These are phyloP conservation scores for Hepsetus odoe DNA, from an alignment of 2,113 vertebrate species.

Conservation along the genomic window DNA sequence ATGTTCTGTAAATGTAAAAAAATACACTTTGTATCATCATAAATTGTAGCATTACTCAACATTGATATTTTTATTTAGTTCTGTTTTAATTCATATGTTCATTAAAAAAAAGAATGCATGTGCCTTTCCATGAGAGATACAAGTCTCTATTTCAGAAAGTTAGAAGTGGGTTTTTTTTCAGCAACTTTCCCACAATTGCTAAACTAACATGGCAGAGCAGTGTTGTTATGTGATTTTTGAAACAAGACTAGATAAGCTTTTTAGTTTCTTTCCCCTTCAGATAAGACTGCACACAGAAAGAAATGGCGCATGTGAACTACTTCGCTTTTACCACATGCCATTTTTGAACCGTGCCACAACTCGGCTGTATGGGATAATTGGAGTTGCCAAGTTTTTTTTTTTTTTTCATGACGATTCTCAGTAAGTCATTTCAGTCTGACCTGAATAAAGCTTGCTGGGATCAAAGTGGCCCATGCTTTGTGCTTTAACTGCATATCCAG, in stretches of 20 bases:
- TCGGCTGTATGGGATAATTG: slow-evolving; percentile 29
- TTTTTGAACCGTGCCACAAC: slow-evolving; percentile 26
- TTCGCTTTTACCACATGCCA: background rate
- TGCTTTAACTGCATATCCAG: slow-evolving; percentile 48
- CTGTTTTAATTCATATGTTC: too few relatives aligned
- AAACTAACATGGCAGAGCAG: background rate
- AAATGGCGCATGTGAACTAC: slow-evolving; percentile 9
- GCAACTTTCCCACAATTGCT: background rate
- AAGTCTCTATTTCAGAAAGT: background rate
- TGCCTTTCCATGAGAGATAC: background rate
- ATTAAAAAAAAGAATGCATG: background rate
- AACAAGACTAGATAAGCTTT: background rate
- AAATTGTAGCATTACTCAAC: too few relatives aligned
- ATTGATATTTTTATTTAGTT: too few relatives aligned
- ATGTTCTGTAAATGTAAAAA: too few relatives aligned
- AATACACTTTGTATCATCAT: too few relatives aligned
- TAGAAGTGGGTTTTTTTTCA: background rate
- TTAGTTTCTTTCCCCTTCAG: slow-evolving; percentile 16
- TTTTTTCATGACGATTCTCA: slow-evolving; percentile 38
- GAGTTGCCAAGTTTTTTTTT: slow-evolving; percentile 30
- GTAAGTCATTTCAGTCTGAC: slow-evolving; percentile 42
- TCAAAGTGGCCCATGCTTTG: slow-evolving; percentile 46
- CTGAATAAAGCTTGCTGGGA: slow-evolving; percentile 48
- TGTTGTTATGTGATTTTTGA: background rate
- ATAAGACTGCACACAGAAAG: background rate